Base-by-base conservation (phyloP, 2,888 invertebrate genomes). In the Stenchaetothrips biformis region DNA sequence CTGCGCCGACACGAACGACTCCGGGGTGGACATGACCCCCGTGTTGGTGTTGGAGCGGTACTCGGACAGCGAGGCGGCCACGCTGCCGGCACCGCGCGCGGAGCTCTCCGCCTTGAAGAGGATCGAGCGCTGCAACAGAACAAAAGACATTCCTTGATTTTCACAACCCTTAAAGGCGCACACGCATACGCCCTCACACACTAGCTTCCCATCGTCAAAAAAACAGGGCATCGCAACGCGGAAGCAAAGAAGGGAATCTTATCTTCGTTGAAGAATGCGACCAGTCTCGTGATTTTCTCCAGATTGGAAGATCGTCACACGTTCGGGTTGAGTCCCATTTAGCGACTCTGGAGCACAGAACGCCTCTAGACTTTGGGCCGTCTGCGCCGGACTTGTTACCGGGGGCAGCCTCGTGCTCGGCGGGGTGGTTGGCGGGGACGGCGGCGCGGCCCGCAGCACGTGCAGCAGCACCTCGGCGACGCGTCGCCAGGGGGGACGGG, bases 1-100 rank as follows among this genome's bases (percentile, higher is more conserved):
- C 85, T 96, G 93, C 0, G 98, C 98, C 1, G 98, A 98, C 79
- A 97, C 96, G 88, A 98, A 99, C 82, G 97, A 97, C 86, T 98
- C 98, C 0, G 95, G 95, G 21, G 96, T 96, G 83, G 96, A 96
- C 21, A 74, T 21, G 25, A 74, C 67, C 67, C 67, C 67, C 67
- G 67, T 21, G 67, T 74, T 67, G 67, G 67, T 67, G 67, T 67
- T 74, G 67, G 67, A 21, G 21, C 67, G 67, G 82, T 84, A 86
- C 79, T 82, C 84, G 85, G 83, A 84, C 83, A 80, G 85, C 83
- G 82, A 85, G 82, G 83, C 82, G 81, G 82, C 80, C 77, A 85
- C 86, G 81, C 86, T 88, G 80, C 88, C 90, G 82, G 89, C 90
- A 81, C 91, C 92, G 53, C 83, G 81, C 1, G 84, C 82, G n/a